These are phyloP conservation scores for Tursiops truncatus DNA, from an alignment of 2,113 vertebrate species.

Conservation along the genomic window DNA sequence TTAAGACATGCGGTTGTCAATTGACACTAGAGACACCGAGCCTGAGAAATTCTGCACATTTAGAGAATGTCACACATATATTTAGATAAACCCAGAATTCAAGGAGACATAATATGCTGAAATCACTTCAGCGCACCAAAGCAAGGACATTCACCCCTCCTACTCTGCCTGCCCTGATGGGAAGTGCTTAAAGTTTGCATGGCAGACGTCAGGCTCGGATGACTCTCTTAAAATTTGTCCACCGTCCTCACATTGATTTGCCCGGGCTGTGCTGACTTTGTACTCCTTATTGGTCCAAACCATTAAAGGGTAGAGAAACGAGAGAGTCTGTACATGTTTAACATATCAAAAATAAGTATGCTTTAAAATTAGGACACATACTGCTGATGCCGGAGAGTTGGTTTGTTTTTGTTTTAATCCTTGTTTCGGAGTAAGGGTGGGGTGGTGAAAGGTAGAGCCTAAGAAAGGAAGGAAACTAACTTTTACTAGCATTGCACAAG, in stretches of 20 bases:
- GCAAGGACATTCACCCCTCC: neutral
- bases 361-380: slow-evolving; percentile 41
- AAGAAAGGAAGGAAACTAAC: neutral
- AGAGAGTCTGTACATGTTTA: neutral
- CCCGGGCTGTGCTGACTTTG: neutral
- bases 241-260: neutral
- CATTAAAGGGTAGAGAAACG: neutral
- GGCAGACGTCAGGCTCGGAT: neutral
- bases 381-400: neutral
- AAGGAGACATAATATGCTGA: neutral
- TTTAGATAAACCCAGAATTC: neutral
- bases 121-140: neutral
- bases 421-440: neutral
- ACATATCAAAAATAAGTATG: slow-evolving; percentile 25
- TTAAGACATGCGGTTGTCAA: slow-evolving; percentile 44
- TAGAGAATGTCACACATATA: neutral
- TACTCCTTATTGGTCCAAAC: neutral
- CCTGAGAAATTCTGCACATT: slow-evolving; percentile 39
- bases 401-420: neutral
- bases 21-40: slow-evolving; percentile 15
- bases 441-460: neutral
- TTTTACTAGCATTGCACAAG: neutral
- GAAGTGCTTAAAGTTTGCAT: neutral
- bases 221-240: neutral
- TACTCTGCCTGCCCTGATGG: neutral